Evolutionary conservation across 2,888 invertebrate genomes (phyloP).

Genomic region (Drosophila cracens): DNA sequence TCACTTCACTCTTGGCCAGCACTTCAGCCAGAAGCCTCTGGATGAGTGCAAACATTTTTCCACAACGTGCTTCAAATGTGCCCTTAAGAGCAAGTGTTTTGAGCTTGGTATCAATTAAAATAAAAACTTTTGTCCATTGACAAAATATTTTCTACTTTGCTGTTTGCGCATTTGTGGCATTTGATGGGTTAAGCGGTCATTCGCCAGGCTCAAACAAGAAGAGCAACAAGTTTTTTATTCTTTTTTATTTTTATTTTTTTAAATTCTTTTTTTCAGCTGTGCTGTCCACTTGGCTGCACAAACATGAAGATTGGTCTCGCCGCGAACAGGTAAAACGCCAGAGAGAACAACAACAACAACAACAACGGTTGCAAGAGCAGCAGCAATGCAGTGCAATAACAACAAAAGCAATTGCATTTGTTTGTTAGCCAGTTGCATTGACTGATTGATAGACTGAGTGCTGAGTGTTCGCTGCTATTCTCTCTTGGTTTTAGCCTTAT

Average conservation of each 20-base stretch:
- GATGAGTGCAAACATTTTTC: conserved; percentile 19
- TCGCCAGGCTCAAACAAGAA: conserved; percentile 64
- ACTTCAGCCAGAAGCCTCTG: conserved; percentile 12
- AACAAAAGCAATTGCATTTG: conserved; percentile 60
- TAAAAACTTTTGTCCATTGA: conserved; percentile 33
- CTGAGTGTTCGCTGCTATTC: conserved; percentile 35
- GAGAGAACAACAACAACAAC: conserved; percentile 20
- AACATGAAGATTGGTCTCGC: conserved; percentile 59
- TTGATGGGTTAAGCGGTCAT: conserved; percentile 64
- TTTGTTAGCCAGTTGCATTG: conserved; percentile 68
- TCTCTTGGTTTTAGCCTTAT: conserved; percentile 59
- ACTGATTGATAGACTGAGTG: conserved; percentile 75
- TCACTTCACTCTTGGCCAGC: conserved; percentile 22
- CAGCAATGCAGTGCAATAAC: conserved; percentile 25
- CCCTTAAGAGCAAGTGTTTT: not conserved
- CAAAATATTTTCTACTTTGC: conserved; percentile 31
- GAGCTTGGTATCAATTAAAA: conserved; percentile 26
- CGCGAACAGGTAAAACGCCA: conserved; percentile 39
- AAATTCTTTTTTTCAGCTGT: conserved; percentile 1
- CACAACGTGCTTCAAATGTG: not conserved
- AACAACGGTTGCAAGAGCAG: conserved; percentile 8
- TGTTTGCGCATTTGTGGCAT: conserved; percentile 33
- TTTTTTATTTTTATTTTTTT: not conserved
- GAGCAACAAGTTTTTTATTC: conserved; percentile 51
- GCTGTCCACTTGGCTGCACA: conserved; percentile 56